Evolutionary conservation across 35 echinoderm and acorn worm genomes (phyloP).

Genomic region (Acanthaster planci): DNA sequence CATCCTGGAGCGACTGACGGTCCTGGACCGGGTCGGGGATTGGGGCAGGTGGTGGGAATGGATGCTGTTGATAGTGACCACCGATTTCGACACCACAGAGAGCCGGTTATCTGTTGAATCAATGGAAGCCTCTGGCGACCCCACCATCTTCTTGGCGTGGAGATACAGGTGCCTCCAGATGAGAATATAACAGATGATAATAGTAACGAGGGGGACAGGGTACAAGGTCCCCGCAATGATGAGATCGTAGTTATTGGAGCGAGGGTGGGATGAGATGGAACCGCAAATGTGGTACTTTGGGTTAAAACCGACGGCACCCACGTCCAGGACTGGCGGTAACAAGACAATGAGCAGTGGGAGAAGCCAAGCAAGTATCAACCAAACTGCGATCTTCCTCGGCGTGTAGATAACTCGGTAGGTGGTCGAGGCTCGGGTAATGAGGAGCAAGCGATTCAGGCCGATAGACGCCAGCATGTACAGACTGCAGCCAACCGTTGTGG

Average conservation of each 20-base stretch:
- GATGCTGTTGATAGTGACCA: not conserved
- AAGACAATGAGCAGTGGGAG: not conserved
- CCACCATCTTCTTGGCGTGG: slow-evolving; percentile 10
- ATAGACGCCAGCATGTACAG: slow-evolving; percentile 17
- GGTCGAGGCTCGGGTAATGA: slow-evolving; percentile 3
- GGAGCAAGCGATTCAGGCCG: not conserved
- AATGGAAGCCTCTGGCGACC: not conserved
- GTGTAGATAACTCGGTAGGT: not conserved
- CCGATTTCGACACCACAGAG: not conserved
- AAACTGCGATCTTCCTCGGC: not conserved
- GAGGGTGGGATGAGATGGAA: slow-evolving; percentile 6
- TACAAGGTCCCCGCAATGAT: not conserved
- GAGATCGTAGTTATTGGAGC: slow-evolving; percentile 17
- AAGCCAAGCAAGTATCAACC: not conserved
- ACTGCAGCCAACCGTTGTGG: not conserved
- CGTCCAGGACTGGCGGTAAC: not conserved
- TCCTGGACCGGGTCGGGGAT: not conserved
- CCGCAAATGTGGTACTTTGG: slow-evolving; percentile 16
- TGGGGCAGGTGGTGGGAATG: not conserved
- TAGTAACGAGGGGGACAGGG: slow-evolving; percentile 2
- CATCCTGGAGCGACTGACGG: not conserved
- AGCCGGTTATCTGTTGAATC: slow-evolving; percentile 7
- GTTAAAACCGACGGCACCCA: slow-evolving; percentile 2
- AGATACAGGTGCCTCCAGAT: not conserved
- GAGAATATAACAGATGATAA: slow-evolving; percentile 7